Conservation (phyloP, 2,888 invertebrate species). For the Brassicogethes aeneus region DNA sequence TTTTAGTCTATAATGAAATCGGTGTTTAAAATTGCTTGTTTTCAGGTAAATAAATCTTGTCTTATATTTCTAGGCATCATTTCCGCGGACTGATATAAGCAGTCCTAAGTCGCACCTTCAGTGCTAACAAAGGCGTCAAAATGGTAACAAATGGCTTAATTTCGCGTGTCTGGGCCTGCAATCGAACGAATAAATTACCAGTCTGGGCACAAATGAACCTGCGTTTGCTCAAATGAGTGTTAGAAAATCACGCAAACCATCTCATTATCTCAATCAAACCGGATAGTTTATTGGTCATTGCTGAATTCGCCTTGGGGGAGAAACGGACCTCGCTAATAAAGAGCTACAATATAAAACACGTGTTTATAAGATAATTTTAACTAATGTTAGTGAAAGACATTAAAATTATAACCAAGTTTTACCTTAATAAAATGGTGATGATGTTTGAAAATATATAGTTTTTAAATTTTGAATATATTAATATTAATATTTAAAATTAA, state of each 20-base stretch:
- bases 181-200: conserved; percentile 23
- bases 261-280: conserved; percentile 20
- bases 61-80: conserved; percentile 14
- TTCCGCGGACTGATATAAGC: conserved; percentile 17
- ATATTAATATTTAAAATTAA: no score
- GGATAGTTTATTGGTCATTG: background rate
- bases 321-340: no score
- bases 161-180: conserved; percentile 19
- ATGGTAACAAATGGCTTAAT: conserved; percentile 22
- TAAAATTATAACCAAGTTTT: no score
- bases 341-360: no score
- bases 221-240: conserved; percentile 23
- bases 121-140: conserved; percentile 20
- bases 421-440: no score
- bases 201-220: conserved; percentile 22
- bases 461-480: no score
- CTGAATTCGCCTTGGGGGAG: no score
- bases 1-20: background rate
- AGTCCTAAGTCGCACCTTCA: conserved; percentile 18
- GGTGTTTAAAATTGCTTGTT: conserved; percentile 8
- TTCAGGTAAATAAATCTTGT: conserved; percentile 10
- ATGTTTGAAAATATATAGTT: no score
- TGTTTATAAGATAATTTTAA: no score
- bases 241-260: conserved; percentile 23
- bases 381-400: no score